Conservation (phyloP, 2,888 invertebrate species). For the Pandemis heparana region DNA sequence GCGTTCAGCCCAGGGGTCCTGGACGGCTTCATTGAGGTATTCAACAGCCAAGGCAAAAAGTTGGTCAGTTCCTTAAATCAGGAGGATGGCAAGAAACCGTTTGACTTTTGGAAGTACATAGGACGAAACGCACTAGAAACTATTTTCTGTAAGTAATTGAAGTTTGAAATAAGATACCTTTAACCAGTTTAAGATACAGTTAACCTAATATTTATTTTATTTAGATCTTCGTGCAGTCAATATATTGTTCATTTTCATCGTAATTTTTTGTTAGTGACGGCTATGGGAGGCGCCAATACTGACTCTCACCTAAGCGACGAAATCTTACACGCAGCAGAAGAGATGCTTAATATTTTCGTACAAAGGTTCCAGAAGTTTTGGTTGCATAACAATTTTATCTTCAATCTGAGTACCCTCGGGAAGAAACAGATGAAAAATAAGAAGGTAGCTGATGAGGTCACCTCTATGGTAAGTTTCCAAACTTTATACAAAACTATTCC, state of each 20-base stretch:
- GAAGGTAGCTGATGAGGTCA: background rate
- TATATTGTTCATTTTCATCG: background rate
- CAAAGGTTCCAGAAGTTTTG: constrained; percentile 53
- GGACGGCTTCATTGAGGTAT: constrained; percentile 53
- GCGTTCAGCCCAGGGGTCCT: constrained; percentile 57
- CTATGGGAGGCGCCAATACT: constrained; percentile 47
- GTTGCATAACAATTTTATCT: constrained; percentile 53
- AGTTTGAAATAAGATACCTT: background rate
- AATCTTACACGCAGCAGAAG: constrained; percentile 14
- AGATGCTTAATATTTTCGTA: background rate
- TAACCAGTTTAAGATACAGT: too few species aligned
- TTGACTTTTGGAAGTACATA: constrained; percentile 52
- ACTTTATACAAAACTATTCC: too few species aligned
- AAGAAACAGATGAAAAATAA: background rate
- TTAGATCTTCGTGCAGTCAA: too few species aligned
- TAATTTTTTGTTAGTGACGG: constrained; percentile 52
- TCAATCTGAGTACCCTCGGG: constrained; percentile 47
- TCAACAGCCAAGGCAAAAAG: constrained; percentile 53
- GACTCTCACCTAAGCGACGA: constrained; percentile 21
- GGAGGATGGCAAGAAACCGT: constrained; percentile 51
- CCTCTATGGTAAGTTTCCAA: background rate
- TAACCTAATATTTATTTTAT: too few species aligned
- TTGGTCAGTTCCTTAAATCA: constrained; percentile 49
- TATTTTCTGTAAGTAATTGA: constrained; percentile 56
- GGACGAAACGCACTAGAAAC: constrained; percentile 54